A percentile compares a stretch with the other conserved stretches of the same genome.
Conservation (phyloP, 2,888 invertebrate genomes). For the Diogma glabrata region DNA sequence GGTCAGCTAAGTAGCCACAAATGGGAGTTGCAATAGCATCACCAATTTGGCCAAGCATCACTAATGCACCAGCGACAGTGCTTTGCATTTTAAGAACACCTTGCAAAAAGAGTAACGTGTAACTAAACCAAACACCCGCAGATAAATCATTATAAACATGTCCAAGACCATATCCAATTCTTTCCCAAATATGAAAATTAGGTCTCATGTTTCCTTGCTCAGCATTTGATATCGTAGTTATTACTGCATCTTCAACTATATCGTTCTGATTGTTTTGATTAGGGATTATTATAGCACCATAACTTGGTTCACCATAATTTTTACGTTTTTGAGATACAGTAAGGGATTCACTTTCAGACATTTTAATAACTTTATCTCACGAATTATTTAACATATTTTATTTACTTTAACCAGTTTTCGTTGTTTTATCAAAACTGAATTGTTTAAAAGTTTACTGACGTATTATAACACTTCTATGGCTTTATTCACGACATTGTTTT, state of each 20-base stretch:
- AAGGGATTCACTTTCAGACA: slow-evolving; percentile 1
- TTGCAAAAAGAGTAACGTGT: slow-evolving; percentile 74
- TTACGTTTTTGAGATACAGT: background rate
- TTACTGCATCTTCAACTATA: too few relatives aligned
- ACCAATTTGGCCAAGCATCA: slow-evolving; percentile 61
- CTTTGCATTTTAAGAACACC: slow-evolving; percentile 45
- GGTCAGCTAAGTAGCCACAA: slow-evolving; percentile 72
- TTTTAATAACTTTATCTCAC: too few relatives aligned
- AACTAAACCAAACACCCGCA: slow-evolving; percentile 93
- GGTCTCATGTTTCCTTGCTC: slow-evolving; percentile 8
- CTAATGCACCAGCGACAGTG: slow-evolving; percentile 47
- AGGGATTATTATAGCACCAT: background rate
- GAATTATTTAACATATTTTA: too few relatives aligned
- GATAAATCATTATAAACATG: slow-evolving; percentile 92
- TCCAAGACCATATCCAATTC: slow-evolving; percentile 54
- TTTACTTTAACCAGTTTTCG: too few relatives aligned
- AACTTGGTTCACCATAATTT: background rate
- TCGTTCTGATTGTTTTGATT: background rate
- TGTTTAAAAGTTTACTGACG: too few relatives aligned
- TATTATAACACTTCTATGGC: too few relatives aligned
- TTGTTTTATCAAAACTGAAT: too few relatives aligned
- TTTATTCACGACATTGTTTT: too few relatives aligned
- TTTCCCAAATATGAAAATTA: slow-evolving; percentile 19
- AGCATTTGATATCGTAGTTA: too few relatives aligned
- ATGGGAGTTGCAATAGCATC: slow-evolving; percentile 81